Evolutionary conservation across 1,140 invertebrate genomes (phyloP).

Genomic region (Fopius arisanus): DNA sequence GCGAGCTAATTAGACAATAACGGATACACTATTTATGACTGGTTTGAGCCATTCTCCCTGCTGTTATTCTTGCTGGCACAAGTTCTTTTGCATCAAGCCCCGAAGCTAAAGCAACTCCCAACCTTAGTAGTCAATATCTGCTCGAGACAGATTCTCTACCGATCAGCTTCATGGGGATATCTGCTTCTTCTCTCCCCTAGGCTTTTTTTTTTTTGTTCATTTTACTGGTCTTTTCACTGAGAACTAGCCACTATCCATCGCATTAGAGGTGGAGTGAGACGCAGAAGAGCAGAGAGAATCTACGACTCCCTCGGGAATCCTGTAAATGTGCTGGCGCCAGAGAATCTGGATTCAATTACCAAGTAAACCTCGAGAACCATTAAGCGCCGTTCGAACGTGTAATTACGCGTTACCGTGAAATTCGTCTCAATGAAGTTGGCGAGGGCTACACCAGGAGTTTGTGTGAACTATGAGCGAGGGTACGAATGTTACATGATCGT

Average conservation of each 20-base stretch:
- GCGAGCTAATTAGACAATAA: constrained; percentile 40
- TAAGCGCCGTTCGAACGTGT: constrained; percentile 52
- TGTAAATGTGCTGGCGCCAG: constrained; percentile 41
- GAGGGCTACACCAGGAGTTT: background rate
- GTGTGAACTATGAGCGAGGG: background rate
- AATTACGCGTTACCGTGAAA: constrained; percentile 54
- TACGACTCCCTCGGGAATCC: constrained; percentile 41
- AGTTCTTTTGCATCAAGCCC: constrained; percentile 30
- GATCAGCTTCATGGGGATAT: background rate
- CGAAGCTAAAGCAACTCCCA: constrained; percentile 25
- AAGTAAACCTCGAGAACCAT: constrained; percentile 47
- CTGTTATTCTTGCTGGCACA: background rate
- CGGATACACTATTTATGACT: constrained; percentile 34
- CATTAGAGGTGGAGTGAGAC: background rate
- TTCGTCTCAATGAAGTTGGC: constrained; percentile 34
- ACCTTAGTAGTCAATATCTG: constrained; percentile 22
- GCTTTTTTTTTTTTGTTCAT: background rate
- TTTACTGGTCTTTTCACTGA: constrained; percentile 2
- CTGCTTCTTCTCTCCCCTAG: background rate
- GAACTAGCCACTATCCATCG: background rate
- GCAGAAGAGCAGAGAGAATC: constrained; percentile 21
- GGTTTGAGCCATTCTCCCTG: constrained; percentile 14
- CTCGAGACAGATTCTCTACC: background rate
- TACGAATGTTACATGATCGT: constrained; percentile 7
- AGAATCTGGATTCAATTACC: constrained; percentile 57